A percentile compares a stretch with the other conserved stretches of the same genome.
Evolutionary conservation across 2,888 invertebrate genomes (phyloP).

Genomic region (Stomorhina lunata): DNA sequence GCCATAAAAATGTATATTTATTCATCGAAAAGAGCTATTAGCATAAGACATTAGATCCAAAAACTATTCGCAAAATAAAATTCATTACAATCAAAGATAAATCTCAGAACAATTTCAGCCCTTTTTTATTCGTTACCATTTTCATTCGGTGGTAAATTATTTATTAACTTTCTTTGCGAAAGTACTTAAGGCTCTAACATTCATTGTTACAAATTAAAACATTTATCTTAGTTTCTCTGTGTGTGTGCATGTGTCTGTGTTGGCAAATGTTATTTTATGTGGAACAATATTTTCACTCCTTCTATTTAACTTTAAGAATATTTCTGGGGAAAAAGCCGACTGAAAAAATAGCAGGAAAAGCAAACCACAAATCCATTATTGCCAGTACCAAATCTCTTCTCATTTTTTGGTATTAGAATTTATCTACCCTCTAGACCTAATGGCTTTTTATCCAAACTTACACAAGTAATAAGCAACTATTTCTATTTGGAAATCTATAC

Average conservation of each 20-base stretch:
- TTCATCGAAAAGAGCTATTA: no score
- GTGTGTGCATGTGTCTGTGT: no score
- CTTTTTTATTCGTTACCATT: neutral
- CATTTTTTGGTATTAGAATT: slow-evolving; percentile 50
- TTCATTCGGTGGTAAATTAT: slow-evolving; percentile 23
- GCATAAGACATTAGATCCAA: neutral
- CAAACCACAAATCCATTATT: slow-evolving; percentile 62
- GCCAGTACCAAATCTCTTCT: slow-evolving; percentile 54
- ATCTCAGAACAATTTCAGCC: neutral
- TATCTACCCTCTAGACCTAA: slow-evolving; percentile 48
- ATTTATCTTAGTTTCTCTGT: slow-evolving; percentile 29
- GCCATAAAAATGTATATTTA: no score
- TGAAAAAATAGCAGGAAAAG: neutral
- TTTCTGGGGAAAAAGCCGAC: neutral
- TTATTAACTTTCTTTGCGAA: slow-evolving; percentile 43
- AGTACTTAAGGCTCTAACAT: slow-evolving; percentile 4
- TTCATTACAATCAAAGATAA: slow-evolving; percentile 8
- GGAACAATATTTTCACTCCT: neutral
- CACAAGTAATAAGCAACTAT: neutral
- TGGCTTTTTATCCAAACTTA: slow-evolving; percentile 31
- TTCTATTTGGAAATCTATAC: neutral
- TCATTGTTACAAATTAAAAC: slow-evolving; percentile 53
- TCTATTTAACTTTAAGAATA: neutral
- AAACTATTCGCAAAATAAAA: neutral
- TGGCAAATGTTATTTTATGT: slow-evolving; percentile 2